Conservation (phyloP, 1,140 invertebrate genomes). For the Drosophila nannoptera region DNA sequence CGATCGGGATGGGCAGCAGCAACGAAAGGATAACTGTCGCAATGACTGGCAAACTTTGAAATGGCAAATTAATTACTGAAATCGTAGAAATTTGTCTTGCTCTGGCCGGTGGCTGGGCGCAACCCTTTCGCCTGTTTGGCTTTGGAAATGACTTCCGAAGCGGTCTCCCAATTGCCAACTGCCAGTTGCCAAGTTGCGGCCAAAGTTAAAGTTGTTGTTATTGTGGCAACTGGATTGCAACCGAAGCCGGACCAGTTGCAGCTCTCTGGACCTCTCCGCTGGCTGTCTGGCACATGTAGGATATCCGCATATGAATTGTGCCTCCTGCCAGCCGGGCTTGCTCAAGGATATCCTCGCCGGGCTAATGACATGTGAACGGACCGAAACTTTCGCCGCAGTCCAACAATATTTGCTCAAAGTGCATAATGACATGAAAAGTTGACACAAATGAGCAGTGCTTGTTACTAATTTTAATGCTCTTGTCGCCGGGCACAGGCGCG, state of each 20-base stretch:
- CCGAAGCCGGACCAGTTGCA: not conserved
- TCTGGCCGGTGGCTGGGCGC: slow-evolving; percentile 11
- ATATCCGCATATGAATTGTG: slow-evolving; percentile 78
- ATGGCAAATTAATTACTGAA: slow-evolving; percentile 76
- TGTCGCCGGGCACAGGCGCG: too few species aligned
- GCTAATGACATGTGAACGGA: slow-evolving; percentile 30
- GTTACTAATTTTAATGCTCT: slow-evolving; percentile 77
- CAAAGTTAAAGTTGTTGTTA: slow-evolving; percentile 25
- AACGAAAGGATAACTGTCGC: slow-evolving; percentile 49
- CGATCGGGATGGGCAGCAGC: slow-evolving; percentile 41
- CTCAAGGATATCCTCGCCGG: slow-evolving; percentile 56
- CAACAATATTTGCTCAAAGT: slow-evolving; percentile 76
- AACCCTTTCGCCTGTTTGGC: slow-evolving; percentile 44
- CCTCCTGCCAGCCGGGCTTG: slow-evolving; percentile 56
- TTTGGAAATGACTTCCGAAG: slow-evolving; percentile 67
- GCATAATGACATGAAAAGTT: slow-evolving; percentile 79
- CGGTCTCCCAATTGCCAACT: slow-evolving; percentile 33
- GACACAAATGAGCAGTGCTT: slow-evolving; percentile 77
- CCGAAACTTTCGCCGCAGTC: slow-evolving; percentile 54
- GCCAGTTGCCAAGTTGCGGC: slow-evolving; percentile 44
- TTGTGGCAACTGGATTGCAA: slow-evolving; percentile 7
- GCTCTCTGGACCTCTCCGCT: not conserved
- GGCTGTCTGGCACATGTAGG: slow-evolving; percentile 40
- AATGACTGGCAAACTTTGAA: slow-evolving; percentile 61
- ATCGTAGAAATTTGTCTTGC: slow-evolving; percentile 77